Evolutionary conservation across 2,888 invertebrate species (phyloP).

Genomic region (Argynnis bischoffii): DNA sequence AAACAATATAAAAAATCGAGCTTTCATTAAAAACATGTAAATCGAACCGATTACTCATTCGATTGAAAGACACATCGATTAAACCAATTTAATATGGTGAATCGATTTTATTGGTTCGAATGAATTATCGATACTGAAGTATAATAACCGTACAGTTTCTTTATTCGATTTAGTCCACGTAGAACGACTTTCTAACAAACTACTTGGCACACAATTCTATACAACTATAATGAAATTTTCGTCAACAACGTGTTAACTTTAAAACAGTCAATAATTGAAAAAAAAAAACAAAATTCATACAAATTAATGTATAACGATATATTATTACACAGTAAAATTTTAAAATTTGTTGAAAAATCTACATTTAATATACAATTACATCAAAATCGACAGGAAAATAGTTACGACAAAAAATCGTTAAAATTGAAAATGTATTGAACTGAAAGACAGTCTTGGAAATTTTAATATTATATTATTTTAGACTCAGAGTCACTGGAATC

Average conservation of each 20-base stretch:
- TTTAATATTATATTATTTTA: not conserved
- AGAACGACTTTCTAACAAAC: not conserved
- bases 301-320: too few relatives aligned
- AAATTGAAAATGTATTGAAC: not conserved
- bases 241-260: not conserved
- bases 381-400: not conserved
- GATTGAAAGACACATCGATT: too few relatives aligned
- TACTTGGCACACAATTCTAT: slow-evolving; percentile 19
- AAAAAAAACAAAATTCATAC: too few relatives aligned
- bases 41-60: too few relatives aligned
- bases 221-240: not conserved
- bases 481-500: not conserved
- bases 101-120: not conserved
- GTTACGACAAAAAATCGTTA: not conserved
- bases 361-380: too few relatives aligned
- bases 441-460: not conserved
- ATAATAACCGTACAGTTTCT: not conserved
- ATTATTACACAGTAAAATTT: not conserved
- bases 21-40: too few relatives aligned
- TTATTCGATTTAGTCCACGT: too few relatives aligned
- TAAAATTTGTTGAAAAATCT: not conserved
- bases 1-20: too few relatives aligned
- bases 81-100: too few relatives aligned
- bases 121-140: not conserved
- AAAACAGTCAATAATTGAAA: not conserved